Evolutionary conservation across 92 coral and sea anemone genomes (phyloP).

Genomic region (Isaurus tuberculatus): DNA sequence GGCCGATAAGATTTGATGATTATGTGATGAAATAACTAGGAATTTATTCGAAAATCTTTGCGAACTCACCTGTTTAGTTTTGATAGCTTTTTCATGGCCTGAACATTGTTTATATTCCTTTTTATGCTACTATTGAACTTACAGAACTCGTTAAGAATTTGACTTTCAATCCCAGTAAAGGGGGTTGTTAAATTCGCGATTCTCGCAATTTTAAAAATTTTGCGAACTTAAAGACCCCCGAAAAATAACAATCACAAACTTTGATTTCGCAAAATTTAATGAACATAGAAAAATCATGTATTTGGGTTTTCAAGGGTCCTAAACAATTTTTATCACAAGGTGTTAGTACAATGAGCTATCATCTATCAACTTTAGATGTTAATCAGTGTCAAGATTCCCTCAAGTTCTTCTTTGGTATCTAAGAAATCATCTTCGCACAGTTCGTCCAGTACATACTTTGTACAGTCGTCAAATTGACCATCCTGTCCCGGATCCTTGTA

Average conservation of each 20-base stretch:
- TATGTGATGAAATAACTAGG: neutral
- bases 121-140: neutral
- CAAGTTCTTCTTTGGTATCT: conserved; percentile 47
- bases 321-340: no score
- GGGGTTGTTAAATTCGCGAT: neutral
- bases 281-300: no score
- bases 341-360: no score
- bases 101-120: neutral
- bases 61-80: neutral
- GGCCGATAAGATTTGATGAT: conserved; percentile 1
- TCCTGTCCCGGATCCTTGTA: conserved; percentile 50
- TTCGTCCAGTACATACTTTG: conserved; percentile 52
- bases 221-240: no score
- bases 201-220: no score
- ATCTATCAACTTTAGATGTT: no score
- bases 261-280: no score
- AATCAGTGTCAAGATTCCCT: no score
- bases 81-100: neutral
- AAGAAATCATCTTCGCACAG: conserved; percentile 60
- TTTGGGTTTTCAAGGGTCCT: no score
- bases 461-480: conserved; percentile 51
- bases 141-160: neutral
- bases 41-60: neutral
- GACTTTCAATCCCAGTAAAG: neutral
- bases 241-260: no score